phyloP scores from a whole-genome alignment of 2,888 invertebrate species.

The Drosophila pseudotakahashii region DNA sequence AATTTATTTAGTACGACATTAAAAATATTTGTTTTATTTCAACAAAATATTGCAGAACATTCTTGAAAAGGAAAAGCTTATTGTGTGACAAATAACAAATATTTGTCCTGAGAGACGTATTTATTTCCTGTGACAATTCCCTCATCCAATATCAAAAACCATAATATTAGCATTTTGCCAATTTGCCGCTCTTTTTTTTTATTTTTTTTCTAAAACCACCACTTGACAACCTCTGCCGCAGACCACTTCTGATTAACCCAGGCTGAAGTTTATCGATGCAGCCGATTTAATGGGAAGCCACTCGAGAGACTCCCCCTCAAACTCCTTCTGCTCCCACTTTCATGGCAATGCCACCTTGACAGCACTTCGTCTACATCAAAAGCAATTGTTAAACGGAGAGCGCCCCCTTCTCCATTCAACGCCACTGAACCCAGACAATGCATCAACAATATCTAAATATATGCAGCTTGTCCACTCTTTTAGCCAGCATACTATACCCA shows the following conservation, averaged over 20 bases:
- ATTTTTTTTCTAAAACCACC: slow-evolving; percentile 18
- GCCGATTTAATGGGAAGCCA: slow-evolving; percentile 33
- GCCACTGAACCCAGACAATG: slow-evolving; percentile 60
- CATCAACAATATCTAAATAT: slow-evolving; percentile 68
- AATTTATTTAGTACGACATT: no score
- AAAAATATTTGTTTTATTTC: no score
- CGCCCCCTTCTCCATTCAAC: slow-evolving; percentile 10
- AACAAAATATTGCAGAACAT: no score
- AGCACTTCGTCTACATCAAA: slow-evolving; percentile 33
- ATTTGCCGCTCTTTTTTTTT: neutral
- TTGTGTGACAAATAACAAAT: no score
- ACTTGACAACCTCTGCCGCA: slow-evolving; percentile 25
- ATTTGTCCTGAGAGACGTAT: neutral
- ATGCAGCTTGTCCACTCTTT: slow-evolving; percentile 62
- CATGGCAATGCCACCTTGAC: slow-evolving; percentile 14
- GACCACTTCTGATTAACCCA: slow-evolving; percentile 30
- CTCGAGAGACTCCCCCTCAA: slow-evolving; percentile 9
- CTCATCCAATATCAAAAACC: slow-evolving; percentile 1
- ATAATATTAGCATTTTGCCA: slow-evolving; percentile 7
- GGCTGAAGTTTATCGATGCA: slow-evolving; percentile 29
- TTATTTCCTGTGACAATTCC: neutral
- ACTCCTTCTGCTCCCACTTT: neutral
- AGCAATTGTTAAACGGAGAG: slow-evolving; percentile 24
- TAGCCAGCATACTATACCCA: neutral
- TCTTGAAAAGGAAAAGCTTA: no score